Base-by-base conservation (phyloP, 2,797 vertebrate genomes). In the Centropyge bicolor region DNA sequence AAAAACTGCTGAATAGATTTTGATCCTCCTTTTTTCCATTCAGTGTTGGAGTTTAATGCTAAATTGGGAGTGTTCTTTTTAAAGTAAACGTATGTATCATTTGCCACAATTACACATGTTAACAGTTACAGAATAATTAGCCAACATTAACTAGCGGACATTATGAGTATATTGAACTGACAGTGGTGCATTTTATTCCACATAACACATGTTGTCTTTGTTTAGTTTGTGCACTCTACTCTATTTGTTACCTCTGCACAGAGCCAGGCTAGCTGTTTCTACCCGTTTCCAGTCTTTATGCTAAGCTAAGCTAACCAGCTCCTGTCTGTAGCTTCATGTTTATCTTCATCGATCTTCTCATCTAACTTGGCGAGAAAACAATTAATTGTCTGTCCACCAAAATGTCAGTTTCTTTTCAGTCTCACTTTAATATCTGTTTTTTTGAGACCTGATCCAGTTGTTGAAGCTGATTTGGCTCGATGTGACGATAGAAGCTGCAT, bases 401-500 rank as follows among this genome's bases (percentile, higher is more conserved):
- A 31, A 31, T 31, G 27, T 31, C 27, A 4, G 27, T 22, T 3
- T 35, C 24, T 57, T 35, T 11, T 16, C 6, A 11, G 0, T 24
- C 68, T 22, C 45, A 10, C 10, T 54, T 55, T 35, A 22, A 36
- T 46, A 52, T 1, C 2, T 41, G 38, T 14, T 45, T 2, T 31
- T 45, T 45, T 45, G 3, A 54, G 24, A 8, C 40, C 8, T 8
- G n/a, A 3, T 56, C 6, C 41, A 8, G 43, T 45, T 3, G 1
- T 17, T 40, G 38, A 40, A 40, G 2, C 3, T 1, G 17, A 48
- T 38, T 45, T 43, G 12, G 46, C 3, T 9, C 4, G 5, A 17
- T 68, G 5, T 38, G n/a, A 27, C 27, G 20, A 43, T 60, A 27
- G 61, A 76, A 55, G 22, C 62, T 72, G 54, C 3, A 11, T 80